Evolutionary conservation across 2,888 invertebrate species (phyloP).

Genomic region (Clistopyga incitator): DNA sequence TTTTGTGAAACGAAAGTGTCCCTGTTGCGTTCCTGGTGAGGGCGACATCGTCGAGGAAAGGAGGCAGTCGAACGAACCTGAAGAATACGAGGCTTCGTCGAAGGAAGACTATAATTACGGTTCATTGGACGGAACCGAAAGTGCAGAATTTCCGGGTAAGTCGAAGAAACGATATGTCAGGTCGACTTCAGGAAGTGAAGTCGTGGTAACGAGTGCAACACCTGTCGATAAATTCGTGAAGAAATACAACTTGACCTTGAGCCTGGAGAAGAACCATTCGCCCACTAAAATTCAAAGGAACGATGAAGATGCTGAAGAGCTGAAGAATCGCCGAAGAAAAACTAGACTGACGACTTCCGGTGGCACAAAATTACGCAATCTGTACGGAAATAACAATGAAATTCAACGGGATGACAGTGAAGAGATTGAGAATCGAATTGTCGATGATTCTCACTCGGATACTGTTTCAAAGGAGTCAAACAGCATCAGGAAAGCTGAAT

Average conservation of each 20-base stretch:
- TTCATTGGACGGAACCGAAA: slow-evolving; percentile 26
- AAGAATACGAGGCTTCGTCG: slow-evolving; percentile 24
- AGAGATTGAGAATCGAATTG: neutral
- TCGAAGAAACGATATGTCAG: slow-evolving; percentile 43
- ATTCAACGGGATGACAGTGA: slow-evolving; percentile 38
- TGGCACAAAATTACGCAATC: slow-evolving; percentile 16
- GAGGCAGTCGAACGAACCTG: neutral
- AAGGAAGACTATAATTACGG: slow-evolving; percentile 50
- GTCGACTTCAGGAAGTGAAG: slow-evolving; percentile 23
- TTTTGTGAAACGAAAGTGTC: slow-evolving; percentile 74
- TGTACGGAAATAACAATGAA: slow-evolving; percentile 32
- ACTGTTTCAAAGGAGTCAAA: slow-evolving; percentile 25
- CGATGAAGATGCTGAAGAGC: neutral
- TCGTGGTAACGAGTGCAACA: slow-evolving; percentile 59
- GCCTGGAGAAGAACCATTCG: slow-evolving; percentile 52
- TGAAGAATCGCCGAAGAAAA: neutral
- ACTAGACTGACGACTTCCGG: neutral
- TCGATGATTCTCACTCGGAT: neutral
- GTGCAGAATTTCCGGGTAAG: neutral
- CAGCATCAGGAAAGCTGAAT: neutral
- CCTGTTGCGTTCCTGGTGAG: slow-evolving; percentile 73
- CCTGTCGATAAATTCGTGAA: slow-evolving; percentile 72
- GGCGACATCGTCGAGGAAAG: slow-evolving; percentile 63
- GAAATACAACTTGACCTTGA: slow-evolving; percentile 73
- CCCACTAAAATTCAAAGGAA: slow-evolving; percentile 17